A percentile compares a stretch with the other conserved stretches of the same genome.
phyloP scores from a whole-genome alignment of 2,113 vertebrate genomes.

The Butastur rufipennis region DNA sequence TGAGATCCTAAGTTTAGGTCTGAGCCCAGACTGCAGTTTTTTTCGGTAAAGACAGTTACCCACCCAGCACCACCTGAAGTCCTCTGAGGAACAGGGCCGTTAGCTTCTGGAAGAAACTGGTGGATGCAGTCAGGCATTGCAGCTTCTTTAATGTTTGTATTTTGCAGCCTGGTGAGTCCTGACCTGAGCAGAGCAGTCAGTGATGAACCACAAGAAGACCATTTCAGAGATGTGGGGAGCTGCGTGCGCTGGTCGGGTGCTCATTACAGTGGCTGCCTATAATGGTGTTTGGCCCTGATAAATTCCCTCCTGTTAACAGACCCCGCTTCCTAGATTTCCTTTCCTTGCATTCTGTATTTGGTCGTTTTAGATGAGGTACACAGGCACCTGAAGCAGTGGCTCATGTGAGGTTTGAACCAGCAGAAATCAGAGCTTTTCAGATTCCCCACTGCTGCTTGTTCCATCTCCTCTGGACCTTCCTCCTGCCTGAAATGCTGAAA shows the following conservation, averaged over 20 bases:
- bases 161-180: neutral
- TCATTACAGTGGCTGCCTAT: neutral
- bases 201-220: neutral
- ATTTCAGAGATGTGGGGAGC: neutral
- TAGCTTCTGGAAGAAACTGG: neutral
- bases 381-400: neutral
- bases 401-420: neutral
- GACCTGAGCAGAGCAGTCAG: neutral
- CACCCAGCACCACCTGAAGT: neutral
- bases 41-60: neutral
- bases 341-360: neutral
- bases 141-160: neutral
- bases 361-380: neutral
- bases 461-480: conserved; percentile 5
- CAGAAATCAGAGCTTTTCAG: conserved; percentile 6
- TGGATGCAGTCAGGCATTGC: neutral
- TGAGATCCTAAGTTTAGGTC: neutral
- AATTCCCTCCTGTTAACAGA: neutral
- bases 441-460: neutral
- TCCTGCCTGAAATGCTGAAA: neutral
- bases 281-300: neutral
- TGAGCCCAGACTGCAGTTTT: neutral
- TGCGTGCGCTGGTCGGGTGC: neutral
- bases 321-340: neutral
- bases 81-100: neutral